These are phyloP conservation scores for Drosophila miranda DNA, from an alignment of 1,140 invertebrate species.

Conservation along the genomic window DNA sequence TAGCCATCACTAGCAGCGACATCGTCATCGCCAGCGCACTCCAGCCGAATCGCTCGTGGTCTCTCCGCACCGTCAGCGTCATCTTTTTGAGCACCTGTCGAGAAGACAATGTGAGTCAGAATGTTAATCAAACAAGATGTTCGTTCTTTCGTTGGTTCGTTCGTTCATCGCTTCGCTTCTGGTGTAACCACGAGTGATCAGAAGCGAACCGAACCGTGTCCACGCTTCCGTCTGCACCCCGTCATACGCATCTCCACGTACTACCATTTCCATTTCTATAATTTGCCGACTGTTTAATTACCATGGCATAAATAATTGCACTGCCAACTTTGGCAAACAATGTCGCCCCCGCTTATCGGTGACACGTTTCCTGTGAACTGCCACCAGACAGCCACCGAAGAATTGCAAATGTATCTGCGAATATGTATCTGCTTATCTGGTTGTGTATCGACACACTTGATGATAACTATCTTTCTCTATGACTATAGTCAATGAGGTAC, in stretches of 20 bases:
- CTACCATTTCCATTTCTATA: conserved; percentile 18
- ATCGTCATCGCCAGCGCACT: conserved; percentile 12
- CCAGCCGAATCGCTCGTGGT: conserved; percentile 1
- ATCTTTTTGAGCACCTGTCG: conserved; percentile 62
- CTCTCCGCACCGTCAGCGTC: conserved; percentile 29
- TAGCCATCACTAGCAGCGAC: conserved; percentile 37
- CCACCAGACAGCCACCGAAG: conserved; percentile 2
- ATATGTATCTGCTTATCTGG: background rate
- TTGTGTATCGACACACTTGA: conserved; percentile 15
- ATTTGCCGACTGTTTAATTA: conserved; percentile 56
- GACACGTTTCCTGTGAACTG: conserved; percentile 31
- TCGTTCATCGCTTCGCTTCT: conserved; percentile 30
- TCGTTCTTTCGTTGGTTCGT: conserved; percentile 3
- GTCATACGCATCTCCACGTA: conserved; percentile 1
- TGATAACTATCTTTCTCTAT: conserved; percentile 27
- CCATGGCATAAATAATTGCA: conserved; percentile 70
- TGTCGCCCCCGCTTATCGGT: conserved; percentile 45
- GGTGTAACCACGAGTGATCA: conserved; percentile 28
- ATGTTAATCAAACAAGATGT: conserved; percentile 4
- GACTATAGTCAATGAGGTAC: background rate
- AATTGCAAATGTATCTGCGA: conserved; percentile 29
- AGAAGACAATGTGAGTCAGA: conserved; percentile 26
- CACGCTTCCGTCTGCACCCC: conserved; percentile 33
- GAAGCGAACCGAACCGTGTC: conserved; percentile 62
- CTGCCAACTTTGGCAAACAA: conserved; percentile 11